Evolutionary conservation across 2,888 invertebrate species (phyloP).

Genomic region (Aphrophora alni): DNA sequence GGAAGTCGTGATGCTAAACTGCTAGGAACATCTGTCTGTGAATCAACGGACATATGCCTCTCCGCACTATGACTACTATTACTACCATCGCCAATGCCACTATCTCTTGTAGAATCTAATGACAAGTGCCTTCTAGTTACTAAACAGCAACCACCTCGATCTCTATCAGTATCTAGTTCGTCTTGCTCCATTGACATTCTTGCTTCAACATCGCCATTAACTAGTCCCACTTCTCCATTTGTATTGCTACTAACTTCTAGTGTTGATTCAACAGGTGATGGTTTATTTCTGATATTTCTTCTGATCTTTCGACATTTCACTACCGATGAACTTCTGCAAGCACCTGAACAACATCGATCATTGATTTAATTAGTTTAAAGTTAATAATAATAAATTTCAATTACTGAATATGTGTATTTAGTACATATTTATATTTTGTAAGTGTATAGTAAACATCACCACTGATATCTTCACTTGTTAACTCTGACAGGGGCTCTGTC

Average conservation of each 20-base stretch:
- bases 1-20: conserved; percentile 62
- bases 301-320: conserved; percentile 47
- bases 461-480: no score
- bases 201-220: not conserved
- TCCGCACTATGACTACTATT: conserved; percentile 50
- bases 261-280: conserved; percentile 16
- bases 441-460: no score
- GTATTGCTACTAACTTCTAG: not conserved
- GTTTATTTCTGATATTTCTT: conserved; percentile 23
- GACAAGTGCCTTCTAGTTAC: conserved; percentile 62
- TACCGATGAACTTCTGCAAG: conserved; percentile 15
- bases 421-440: no score
- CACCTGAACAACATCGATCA: conserved; percentile 12
- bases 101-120: conserved; percentile 69
- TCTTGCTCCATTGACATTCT: conserved; percentile 30
- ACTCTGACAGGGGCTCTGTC: no score
- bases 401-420: no score
- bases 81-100: conserved; percentile 65
- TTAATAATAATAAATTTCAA: not conserved
- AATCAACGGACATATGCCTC: conserved; percentile 40
- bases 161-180: not conserved
- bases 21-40: conserved; percentile 16
- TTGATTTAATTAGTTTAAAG: no score
- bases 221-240: not conserved
- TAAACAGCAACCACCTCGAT: conserved; percentile 26